Evolutionary conservation across 2,113 vertebrate species (phyloP).

Genomic region (Saimiri boliviensis): DNA sequence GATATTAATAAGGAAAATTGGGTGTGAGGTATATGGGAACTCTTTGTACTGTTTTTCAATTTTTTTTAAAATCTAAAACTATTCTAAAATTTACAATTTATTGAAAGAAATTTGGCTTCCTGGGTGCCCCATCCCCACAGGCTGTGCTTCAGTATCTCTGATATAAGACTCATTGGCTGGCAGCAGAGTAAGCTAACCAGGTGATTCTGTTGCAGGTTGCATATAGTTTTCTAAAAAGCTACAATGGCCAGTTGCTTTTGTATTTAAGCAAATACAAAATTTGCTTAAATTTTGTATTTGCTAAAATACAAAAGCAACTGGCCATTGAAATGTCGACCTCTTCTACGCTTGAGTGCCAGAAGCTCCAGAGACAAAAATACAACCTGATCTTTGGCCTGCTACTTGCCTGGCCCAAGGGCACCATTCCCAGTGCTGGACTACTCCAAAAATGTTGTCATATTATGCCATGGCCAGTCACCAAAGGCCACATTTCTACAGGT

Average conservation of each 20-base stretch:
- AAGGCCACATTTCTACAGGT: background rate
- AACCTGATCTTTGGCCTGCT: background rate
- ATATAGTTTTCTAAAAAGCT: background rate
- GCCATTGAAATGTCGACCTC: background rate
- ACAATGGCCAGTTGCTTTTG: too few species aligned
- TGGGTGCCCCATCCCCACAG: background rate
- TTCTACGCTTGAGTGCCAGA: background rate
- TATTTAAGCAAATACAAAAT: too few species aligned
- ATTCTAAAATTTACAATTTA: background rate
- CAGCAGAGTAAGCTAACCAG: background rate
- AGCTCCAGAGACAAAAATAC: background rate
- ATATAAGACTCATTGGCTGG: background rate
- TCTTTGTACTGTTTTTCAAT: background rate
- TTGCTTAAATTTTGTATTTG: too few species aligned
- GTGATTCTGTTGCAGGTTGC: too few species aligned
- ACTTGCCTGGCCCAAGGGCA: too few species aligned
- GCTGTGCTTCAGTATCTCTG: background rate
- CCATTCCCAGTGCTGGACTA: background rate
- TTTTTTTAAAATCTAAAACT: background rate
- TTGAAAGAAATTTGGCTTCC: background rate
- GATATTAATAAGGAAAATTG: background rate
- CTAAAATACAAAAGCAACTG: background rate
- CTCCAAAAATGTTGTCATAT: background rate
- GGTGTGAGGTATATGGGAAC: background rate
- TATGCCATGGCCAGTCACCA: background rate